phyloP scores from a whole-genome alignment of 2,888 invertebrate genomes.

The Argynnis bischoffii region DNA sequence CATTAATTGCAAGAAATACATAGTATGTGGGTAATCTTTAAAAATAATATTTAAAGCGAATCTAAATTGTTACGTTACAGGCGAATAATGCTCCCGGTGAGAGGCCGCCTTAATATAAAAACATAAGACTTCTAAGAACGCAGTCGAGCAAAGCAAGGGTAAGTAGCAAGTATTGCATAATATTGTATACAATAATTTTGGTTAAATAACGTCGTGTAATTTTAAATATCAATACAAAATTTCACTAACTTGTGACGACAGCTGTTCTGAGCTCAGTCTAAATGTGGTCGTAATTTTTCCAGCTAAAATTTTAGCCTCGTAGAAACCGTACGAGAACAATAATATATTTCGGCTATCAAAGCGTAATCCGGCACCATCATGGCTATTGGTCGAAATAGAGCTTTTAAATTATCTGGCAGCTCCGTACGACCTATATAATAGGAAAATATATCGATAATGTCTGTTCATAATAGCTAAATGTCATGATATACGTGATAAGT shows the following conservation, averaged over 20 bases:
- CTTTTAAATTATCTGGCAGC: conserved; percentile 90
- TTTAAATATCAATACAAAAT: neutral
- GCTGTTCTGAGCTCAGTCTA: conserved; percentile 89
- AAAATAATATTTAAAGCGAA: too few relatives aligned
- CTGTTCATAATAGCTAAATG: too few relatives aligned
- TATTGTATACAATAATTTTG: too few relatives aligned
- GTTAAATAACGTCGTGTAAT: neutral
- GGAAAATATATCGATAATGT: neutral
- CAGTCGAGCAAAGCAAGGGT: neutral
- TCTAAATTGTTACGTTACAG: too few relatives aligned
- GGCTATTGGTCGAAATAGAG: conserved; percentile 90
- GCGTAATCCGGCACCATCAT: conserved; percentile 94
- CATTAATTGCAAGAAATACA: too few relatives aligned
- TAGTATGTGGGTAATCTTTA: too few relatives aligned
- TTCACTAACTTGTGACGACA: conserved; percentile 85
- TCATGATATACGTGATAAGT: too few relatives aligned
- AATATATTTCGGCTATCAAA: conserved; percentile 91
- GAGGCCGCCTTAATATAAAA: too few relatives aligned
- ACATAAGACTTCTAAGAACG: too few relatives aligned
- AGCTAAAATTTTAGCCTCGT: conserved; percentile 86
- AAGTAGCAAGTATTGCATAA: too few relatives aligned
- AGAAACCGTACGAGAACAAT: conserved; percentile 90
- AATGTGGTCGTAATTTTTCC: conserved; percentile 91
- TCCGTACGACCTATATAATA: conserved; percentile 83
- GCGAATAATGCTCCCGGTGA: too few relatives aligned